phyloP scores from a whole-genome alignment of 1,140 invertebrate genomes.

The Euura lappo region DNA sequence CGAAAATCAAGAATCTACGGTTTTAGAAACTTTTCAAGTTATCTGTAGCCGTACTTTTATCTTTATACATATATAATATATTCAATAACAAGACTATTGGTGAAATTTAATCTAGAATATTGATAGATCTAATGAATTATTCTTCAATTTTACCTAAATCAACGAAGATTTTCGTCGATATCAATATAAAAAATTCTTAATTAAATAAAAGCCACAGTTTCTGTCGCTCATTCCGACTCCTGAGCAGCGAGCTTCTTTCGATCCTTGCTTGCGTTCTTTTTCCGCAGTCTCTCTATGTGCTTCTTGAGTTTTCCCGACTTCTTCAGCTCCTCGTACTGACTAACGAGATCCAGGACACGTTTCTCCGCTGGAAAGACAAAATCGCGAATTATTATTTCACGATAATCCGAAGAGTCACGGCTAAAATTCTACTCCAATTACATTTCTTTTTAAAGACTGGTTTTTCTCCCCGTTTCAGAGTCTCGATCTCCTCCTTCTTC shows the following conservation, averaged over 20 bases:
- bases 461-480: constrained; percentile 69
- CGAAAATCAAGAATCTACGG: too few species aligned
- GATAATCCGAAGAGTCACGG: constrained; percentile 18
- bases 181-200: too few species aligned
- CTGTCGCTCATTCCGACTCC: constrained; percentile 1
- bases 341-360: constrained; percentile 69
- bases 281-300: constrained; percentile 75
- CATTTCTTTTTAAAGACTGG: constrained; percentile 82
- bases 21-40: too few species aligned
- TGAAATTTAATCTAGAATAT: too few species aligned
- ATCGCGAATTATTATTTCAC: constrained; percentile 27
- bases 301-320: constrained; percentile 74
- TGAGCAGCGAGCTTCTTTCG: constrained; percentile 48
- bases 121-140: too few species aligned
- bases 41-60: too few species aligned
- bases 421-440: constrained; percentile 51
- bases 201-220: neutral
- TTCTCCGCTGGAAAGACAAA: constrained; percentile 68
- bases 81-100: too few species aligned
- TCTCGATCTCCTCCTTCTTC: constrained; percentile 60
- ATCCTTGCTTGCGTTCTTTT: constrained; percentile 68
- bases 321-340: constrained; percentile 77
- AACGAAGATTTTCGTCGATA: too few species aligned
- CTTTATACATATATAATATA: too few species aligned
- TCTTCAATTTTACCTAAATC: too few species aligned